Base-by-base conservation (phyloP, 1,140 invertebrate genomes). In the Cyclina sinensis region DNA sequence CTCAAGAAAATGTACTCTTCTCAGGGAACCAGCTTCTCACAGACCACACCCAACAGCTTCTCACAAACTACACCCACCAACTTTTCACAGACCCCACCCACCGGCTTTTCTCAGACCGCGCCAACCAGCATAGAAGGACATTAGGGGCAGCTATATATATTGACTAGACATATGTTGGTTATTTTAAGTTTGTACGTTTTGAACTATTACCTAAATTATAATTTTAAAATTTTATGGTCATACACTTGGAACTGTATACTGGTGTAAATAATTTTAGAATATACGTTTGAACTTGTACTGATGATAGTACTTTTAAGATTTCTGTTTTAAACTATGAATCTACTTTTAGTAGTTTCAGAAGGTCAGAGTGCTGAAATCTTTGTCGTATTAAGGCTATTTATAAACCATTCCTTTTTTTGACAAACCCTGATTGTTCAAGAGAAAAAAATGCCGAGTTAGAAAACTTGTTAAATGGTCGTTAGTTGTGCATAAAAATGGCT, bases 1-100 rank as follows among this genome's bases (percentile, higher is more conserved):
- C 76, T 88, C 12, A 70, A 80, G 48, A 80, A 88, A 39, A 32
- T 65, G 37, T 80, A 70, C 37, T 81, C 86, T 59, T n/a, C n/a
- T 43, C 84, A 74, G 54, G 70, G 70, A 62, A 59, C 65, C 65
- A 70, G 35, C 27, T 70, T 70, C 65, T 70, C 65, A 70, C 65
- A 70, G 32, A 70, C 65, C 35, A 70, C 65, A 27, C 65, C 65
- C 65, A 65, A n/a, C 65, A 70, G 35, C 27, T 70, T 70, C 65
- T 70, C 65, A 70, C 65, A 70, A 16, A 70, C 65, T 21, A 70
- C 65, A 27, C 65, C 65, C 65, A 59, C 65, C 65, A 70, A 21
- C 27, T 70, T 70, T 32, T 70, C 65, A 70, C 65, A 70, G 32
- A 70, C 65, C 35, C 35, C 65, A 27, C 65, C 65, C 65, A n/a